phyloP scores from a whole-genome alignment of 2,113 vertebrate species.

The Micronycteris hirsuta region DNA sequence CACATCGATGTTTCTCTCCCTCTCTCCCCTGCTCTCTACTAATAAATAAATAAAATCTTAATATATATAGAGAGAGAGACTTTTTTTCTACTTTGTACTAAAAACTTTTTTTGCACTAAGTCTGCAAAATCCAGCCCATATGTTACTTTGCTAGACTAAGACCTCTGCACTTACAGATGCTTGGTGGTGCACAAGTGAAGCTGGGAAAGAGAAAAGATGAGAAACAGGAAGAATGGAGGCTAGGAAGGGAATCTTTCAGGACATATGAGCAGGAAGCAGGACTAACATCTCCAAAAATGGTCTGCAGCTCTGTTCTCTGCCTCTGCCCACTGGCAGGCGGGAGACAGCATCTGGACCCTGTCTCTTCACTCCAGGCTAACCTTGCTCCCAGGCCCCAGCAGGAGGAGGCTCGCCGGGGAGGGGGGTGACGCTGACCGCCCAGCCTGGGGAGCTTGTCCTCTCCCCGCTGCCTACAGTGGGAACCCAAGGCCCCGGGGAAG shows the following conservation, averaged over 20 bases:
- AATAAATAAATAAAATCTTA: no score
- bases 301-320: background rate
- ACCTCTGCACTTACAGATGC: background rate
- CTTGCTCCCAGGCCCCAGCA: background rate
- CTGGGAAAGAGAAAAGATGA: background rate
- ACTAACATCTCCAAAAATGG: background rate
- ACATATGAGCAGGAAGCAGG: background rate
- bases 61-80: no score
- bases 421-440: rapidly evolving
- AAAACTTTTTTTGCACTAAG: background rate
- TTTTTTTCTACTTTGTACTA: background rate
- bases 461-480: background rate
- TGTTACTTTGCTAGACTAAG: background rate
- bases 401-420: background rate
- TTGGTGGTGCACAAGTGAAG: background rate
- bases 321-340: background rate
- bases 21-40: no score
- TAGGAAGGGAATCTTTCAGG: background rate
- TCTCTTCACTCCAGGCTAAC: background rate
- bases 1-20: no score
- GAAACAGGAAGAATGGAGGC: background rate
- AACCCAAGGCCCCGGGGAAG: background rate
- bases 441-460: background rate
- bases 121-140: background rate
- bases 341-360: background rate